A percentile compares a stretch with the other conserved stretches of the same genome.
Conservation (phyloP, 1,140 invertebrate genomes). For the Lethrus apterus region DNA sequence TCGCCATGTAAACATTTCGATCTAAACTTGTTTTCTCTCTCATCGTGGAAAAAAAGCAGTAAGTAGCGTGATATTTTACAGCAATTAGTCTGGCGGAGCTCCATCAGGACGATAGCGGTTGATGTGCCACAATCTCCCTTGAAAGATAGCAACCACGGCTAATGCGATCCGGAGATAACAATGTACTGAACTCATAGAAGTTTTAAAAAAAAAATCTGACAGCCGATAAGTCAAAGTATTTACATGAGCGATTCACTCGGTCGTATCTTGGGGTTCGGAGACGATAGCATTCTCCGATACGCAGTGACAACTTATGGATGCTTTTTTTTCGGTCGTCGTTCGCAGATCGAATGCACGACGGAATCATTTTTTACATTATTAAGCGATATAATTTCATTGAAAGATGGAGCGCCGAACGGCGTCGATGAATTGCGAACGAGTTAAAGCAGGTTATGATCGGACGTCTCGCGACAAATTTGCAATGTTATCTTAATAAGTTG, state of each 20-base stretch:
- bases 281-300: slow-evolving; percentile 14
- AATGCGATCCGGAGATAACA: slow-evolving; percentile 31
- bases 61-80: slow-evolving; percentile 25
- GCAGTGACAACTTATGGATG: slow-evolving; percentile 9
- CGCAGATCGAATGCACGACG: no score
- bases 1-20: no score
- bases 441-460: no score
- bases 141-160: slow-evolving; percentile 22
- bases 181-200: slow-evolving; percentile 25
- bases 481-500: no score
- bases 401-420: no score
- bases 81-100: slow-evolving; percentile 23
- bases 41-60: slow-evolving; percentile 14
- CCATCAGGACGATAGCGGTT: slow-evolving; percentile 19
- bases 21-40: no score
- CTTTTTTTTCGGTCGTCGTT: slow-evolving; percentile 9
- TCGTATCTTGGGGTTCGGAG: slow-evolving; percentile 13
- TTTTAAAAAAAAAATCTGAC: slow-evolving; percentile 32
- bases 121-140: slow-evolving; percentile 9
- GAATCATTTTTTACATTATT: no score
- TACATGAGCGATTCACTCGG: slow-evolving; percentile 22
- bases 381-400: no score
- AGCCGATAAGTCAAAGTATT: slow-evolving; percentile 29
- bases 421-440: no score
- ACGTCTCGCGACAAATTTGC: no score